Evolutionary conservation across 2,888 invertebrate species (phyloP).

Genomic region (Dryobota labecula): DNA sequence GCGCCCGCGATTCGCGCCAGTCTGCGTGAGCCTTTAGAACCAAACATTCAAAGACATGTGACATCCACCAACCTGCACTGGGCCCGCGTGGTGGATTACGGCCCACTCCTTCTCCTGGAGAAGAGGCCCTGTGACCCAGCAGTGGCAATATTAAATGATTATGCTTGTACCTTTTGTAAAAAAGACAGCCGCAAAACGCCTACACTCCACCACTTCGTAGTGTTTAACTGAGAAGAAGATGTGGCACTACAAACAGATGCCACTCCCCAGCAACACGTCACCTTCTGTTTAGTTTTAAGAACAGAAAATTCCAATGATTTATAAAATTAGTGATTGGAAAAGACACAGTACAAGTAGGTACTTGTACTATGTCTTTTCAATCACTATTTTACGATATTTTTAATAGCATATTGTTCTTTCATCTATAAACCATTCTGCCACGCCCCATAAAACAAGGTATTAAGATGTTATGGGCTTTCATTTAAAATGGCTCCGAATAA

Average conservation of each 20-base stretch:
- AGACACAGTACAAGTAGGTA: too few relatives aligned
- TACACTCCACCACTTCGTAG: not conserved
- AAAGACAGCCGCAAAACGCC: not conserved
- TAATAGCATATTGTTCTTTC: constrained; percentile 11
- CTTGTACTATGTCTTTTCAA: not conserved
- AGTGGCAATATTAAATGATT: not conserved
- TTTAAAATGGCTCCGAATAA: constrained; percentile 50
- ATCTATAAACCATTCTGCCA: constrained; percentile 19
- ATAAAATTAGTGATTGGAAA: too few relatives aligned
- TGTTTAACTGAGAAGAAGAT: not conserved
- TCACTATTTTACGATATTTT: constrained; percentile 7
- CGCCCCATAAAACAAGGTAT: constrained; percentile 48
- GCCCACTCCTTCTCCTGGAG: not conserved
- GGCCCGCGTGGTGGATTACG: not conserved
- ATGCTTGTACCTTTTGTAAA: not conserved
- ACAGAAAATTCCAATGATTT: not conserved
- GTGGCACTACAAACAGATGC: too few relatives aligned
- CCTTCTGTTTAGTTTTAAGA: not conserved
- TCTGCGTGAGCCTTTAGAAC: too few relatives aligned
- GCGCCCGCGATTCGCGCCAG: too few relatives aligned
- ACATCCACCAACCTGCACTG: not conserved
- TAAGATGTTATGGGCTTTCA: constrained; percentile 48
- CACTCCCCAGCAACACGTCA: not conserved
- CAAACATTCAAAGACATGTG: not conserved
- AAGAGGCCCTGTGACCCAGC: not conserved